Conservation (phyloP, 1,140 invertebrate species). For the Drosophila truncata region DNA sequence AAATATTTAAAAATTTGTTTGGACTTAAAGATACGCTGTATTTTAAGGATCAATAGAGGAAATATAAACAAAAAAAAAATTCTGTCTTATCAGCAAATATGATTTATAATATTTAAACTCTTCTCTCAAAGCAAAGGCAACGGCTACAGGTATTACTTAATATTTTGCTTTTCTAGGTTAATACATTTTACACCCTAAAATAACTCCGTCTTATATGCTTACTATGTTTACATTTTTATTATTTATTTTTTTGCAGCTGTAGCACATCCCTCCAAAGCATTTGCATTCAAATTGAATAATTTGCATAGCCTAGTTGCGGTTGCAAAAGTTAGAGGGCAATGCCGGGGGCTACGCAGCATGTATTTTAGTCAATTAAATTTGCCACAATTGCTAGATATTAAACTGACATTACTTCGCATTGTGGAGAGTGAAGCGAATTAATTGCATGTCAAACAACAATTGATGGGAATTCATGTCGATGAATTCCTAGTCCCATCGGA, state of each 20-base stretch:
- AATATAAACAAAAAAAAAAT: not conserved
- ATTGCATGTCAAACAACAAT: constrained; percentile 71
- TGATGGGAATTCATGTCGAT: constrained; percentile 57
- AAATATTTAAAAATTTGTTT: not conserved
- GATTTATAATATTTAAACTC: not conserved
- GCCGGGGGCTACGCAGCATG: constrained; percentile 2
- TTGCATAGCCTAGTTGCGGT: constrained; percentile 49
- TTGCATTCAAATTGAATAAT: constrained; percentile 51
- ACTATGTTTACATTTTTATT: no score
- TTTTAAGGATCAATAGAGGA: no score
- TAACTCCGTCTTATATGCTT: not conserved
- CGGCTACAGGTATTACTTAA: not conserved
- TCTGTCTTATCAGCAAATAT: no score
- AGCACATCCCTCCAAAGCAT: not conserved
- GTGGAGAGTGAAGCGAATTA: constrained; percentile 48
- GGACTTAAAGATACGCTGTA: not conserved
- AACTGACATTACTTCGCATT: constrained; percentile 32
- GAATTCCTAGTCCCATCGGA: constrained; percentile 26
- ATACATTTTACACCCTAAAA: not conserved
- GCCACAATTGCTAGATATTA: constrained; percentile 42
- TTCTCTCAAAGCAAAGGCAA: not conserved
- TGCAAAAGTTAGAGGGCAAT: constrained; percentile 20
- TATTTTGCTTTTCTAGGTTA: not conserved
- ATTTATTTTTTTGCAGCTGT: not conserved
- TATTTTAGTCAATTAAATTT: constrained; percentile 41